Conservation (phyloP, 2,113 vertebrate species). For the Mastomys natalensis region DNA sequence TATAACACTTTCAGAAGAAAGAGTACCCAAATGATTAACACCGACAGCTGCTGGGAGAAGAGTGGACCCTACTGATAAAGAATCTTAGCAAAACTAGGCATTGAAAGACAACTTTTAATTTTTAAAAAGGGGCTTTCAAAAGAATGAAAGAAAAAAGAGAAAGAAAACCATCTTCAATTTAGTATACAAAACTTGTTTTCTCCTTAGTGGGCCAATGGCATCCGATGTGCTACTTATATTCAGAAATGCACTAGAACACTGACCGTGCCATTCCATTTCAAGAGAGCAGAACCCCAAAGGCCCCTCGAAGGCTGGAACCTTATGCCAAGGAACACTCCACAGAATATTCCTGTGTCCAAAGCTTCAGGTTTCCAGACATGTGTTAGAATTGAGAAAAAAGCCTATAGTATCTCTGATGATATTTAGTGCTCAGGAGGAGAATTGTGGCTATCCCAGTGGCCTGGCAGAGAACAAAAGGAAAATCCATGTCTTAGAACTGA, state of each 20-base stretch:
- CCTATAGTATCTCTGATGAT: neutral
- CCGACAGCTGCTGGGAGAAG: neutral
- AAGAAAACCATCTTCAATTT: neutral
- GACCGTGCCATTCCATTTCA: neutral
- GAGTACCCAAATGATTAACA: neutral
- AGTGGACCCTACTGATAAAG: neutral
- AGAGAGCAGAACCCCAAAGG: neutral
- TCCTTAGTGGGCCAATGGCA: neutral
- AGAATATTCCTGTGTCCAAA: neutral
- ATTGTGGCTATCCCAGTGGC: neutral
- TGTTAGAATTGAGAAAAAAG: neutral
- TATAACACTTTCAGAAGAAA: neutral
- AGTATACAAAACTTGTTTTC: neutral
- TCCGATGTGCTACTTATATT: neutral
- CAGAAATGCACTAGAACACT: neutral
- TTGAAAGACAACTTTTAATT: neutral
- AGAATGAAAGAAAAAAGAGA: neutral
- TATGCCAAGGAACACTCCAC: neutral
- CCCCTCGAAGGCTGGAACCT: neutral
- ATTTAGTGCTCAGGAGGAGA: neutral
- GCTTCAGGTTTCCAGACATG: neutral
- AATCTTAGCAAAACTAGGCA: neutral
- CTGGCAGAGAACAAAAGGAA: neutral
- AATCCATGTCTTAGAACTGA: neutral
- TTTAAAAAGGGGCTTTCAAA: neutral